These are phyloP conservation scores for Pangasius djambal DNA, from an alignment of 2,797 vertebrate species.

Conservation along the genomic window DNA sequence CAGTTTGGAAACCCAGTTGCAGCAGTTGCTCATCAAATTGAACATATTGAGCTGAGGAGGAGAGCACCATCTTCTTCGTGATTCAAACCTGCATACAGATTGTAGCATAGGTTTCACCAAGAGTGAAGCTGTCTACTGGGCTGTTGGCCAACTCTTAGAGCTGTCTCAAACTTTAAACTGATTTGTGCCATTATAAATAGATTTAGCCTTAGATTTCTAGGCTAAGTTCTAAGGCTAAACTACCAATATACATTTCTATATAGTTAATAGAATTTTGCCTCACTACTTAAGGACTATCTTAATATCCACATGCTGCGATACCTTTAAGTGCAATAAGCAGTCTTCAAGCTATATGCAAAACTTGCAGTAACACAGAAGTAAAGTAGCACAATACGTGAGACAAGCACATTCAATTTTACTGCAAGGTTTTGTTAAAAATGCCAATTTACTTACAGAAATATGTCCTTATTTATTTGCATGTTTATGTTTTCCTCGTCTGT, in stretches of 20 bases:
- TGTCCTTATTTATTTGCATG: constrained; percentile 74
- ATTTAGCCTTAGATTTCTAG: background rate
- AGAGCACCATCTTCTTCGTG: constrained; percentile 78
- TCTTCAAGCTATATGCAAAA: no score
- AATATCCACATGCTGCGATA: background rate
- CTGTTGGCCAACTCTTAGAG: background rate
- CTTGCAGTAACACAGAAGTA: background rate
- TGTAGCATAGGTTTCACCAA: background rate
- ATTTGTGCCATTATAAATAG: background rate
- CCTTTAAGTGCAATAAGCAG: background rate
- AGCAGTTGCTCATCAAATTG: constrained; percentile 83
- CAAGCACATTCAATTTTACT: background rate
- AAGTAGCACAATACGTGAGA: background rate
- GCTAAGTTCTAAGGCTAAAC: background rate
- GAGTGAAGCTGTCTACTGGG: background rate
- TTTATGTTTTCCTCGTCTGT: constrained; percentile 61
- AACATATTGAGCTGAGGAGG: constrained; percentile 81
- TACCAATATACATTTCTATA: background rate
- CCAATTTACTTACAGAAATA: constrained; percentile 74
- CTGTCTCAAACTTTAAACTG: background rate
- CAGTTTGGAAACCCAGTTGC: constrained; percentile 77
- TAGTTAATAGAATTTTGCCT: background rate
- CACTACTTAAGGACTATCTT: background rate
- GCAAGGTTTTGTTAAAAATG: background rate
- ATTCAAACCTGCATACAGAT: constrained; percentile 65